A percentile compares a stretch with the other conserved stretches of the same genome.
phyloP scores from a whole-genome alignment of 2,888 invertebrate species.

The Halocaridina rubra region DNA sequence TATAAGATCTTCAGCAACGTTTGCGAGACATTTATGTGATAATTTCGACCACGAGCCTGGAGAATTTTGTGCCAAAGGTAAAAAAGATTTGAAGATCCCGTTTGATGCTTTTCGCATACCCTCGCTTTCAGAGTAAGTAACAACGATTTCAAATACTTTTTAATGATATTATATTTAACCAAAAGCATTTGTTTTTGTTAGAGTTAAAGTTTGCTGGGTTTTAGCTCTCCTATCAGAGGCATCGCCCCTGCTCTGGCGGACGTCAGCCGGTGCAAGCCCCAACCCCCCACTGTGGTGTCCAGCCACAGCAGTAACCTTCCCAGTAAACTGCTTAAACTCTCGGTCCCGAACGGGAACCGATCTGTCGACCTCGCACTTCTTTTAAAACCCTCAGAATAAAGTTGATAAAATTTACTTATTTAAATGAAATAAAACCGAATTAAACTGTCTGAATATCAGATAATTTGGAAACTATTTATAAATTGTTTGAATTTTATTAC shows the following conservation, averaged over 20 bases:
- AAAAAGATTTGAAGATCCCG: not conserved
- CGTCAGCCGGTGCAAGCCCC: too few relatives aligned
- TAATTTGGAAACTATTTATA: not conserved
- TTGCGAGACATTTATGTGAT: constrained; percentile 15
- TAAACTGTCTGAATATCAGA: not conserved
- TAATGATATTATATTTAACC: not conserved
- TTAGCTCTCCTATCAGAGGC: too few relatives aligned
- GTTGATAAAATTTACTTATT: too few relatives aligned
- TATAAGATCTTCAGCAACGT: not conserved
- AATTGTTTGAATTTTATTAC: not conserved
- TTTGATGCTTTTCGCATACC: not conserved
- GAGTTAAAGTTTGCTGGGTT: too few relatives aligned
- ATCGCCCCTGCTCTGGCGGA: too few relatives aligned
- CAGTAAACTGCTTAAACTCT: too few relatives aligned
- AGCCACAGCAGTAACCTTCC: too few relatives aligned
- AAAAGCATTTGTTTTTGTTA: not conserved
- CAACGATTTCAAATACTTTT: not conserved
- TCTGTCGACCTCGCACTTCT: too few relatives aligned
- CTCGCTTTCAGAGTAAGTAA: not conserved
- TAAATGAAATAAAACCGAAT: not conserved
- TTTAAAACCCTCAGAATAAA: too few relatives aligned
- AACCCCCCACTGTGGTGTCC: too few relatives aligned
- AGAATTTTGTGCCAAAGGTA: not conserved
- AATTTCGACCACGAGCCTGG: constrained; percentile 17
- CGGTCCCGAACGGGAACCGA: too few relatives aligned